Conservation (phyloP, 2,888 invertebrate genomes). For the Watsonalla cultraria region DNA sequence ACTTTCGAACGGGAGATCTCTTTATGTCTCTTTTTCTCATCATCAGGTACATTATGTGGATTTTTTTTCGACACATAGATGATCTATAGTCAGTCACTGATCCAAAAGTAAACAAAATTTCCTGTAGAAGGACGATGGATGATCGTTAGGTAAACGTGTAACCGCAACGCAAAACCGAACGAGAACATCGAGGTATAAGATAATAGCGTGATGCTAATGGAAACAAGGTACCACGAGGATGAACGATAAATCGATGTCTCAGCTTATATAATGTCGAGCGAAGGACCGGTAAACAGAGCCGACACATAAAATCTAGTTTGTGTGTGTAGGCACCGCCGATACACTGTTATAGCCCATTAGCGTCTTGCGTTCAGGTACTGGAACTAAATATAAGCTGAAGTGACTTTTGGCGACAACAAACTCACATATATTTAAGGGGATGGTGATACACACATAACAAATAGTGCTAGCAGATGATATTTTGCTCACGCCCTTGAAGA, state of each 20-base stretch:
- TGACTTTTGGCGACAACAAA: background rate
- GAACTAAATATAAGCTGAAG: slow-evolving; percentile 11
- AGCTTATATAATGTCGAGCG: slow-evolving; percentile 5
- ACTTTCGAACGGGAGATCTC: too few species aligned
- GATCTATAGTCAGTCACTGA: too few species aligned
- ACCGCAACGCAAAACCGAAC: background rate
- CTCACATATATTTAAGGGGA: background rate
- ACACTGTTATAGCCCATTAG: slow-evolving; percentile 19
- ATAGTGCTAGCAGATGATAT: too few species aligned
- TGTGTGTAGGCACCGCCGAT: slow-evolving; percentile 5
- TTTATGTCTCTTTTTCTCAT: too few species aligned
- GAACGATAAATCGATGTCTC: slow-evolving; percentile 8
- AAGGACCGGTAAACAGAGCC: slow-evolving; percentile 3
- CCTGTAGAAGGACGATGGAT: too few species aligned
- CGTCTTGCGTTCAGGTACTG: slow-evolving; percentile 12
- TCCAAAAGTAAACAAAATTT: too few species aligned
- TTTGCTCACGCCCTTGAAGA: too few species aligned
- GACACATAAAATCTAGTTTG: slow-evolving; percentile 6
- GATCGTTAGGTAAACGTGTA: background rate
- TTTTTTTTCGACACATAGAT: too few species aligned
- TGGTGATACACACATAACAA: too few species aligned
- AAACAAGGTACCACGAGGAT: background rate
- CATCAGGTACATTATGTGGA: too few species aligned
- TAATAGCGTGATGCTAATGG: background rate
- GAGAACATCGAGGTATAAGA: background rate